phyloP scores from a whole-genome alignment of 2,113 vertebrate genomes.

The Bombycilla garrulus region DNA sequence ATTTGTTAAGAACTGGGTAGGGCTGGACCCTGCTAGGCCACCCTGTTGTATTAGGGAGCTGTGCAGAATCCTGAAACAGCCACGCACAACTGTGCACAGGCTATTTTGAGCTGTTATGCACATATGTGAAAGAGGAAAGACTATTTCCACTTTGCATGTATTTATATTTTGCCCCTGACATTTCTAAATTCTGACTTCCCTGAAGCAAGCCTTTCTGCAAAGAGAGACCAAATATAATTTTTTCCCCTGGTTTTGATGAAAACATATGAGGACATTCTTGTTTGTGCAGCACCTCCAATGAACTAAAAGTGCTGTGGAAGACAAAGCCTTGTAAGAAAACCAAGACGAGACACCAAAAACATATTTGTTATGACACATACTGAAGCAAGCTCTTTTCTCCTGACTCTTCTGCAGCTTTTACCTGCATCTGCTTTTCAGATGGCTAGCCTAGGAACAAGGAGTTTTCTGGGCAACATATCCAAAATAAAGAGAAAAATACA shows the following conservation, averaged over 20 bases:
- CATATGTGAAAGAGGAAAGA: conserved; percentile 14
- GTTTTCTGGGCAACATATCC: not conserved
- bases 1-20: not conserved
- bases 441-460: not conserved
- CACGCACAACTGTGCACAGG: not conserved
- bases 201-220: not conserved
- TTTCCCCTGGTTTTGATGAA: not conserved
- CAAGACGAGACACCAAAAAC: not conserved
- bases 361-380: not conserved
- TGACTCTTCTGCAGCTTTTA: not conserved
- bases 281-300: not conserved
- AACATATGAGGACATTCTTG: not conserved
- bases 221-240: not conserved
- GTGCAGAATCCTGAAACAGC: not conserved
- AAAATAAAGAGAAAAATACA: not conserved
- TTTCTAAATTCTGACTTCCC: conserved; percentile 15
- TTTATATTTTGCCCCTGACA: conserved; percentile 7
- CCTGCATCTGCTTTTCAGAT: not conserved
- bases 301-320: not conserved
- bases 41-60: not conserved
- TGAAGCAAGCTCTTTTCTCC: not conserved
- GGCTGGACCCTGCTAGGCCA: not conserved
- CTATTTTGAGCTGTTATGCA: conserved; percentile 14
- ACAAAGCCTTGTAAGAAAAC: not conserved
- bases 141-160: conserved; percentile 23